phyloP scores from a whole-genome alignment of 1,140 invertebrate genomes.

The Sogatella furcifera region DNA sequence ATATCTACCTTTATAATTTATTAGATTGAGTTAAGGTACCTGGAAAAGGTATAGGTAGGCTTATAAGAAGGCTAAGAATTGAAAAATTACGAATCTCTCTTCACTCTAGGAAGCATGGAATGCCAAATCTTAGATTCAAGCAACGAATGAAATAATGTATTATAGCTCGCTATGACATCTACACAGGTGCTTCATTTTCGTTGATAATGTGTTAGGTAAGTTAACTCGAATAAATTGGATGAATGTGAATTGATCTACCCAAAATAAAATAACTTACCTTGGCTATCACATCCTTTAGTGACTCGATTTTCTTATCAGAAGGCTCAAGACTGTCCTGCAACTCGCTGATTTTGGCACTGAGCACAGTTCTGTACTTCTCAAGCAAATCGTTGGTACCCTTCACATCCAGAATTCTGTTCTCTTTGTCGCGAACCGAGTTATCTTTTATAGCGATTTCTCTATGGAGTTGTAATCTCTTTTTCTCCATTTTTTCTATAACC shows the following conservation, averaged over 20 bases:
- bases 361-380: constrained; percentile 82
- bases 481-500: constrained; percentile 56
- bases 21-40: no score
- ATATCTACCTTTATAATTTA: no score
- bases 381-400: constrained; percentile 77
- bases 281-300: constrained; percentile 65
- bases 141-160: no score
- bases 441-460: constrained; percentile 70
- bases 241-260: not conserved
- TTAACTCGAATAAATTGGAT: no score
- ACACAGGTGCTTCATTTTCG: no score
- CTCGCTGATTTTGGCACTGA: constrained; percentile 81
- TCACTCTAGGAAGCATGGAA: no score
- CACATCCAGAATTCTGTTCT: constrained; percentile 70
- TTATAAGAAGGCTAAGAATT: no score
- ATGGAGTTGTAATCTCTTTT: constrained; percentile 61
- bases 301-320: constrained; percentile 63
- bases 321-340: constrained; percentile 76
- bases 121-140: no score
- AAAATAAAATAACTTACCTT: constrained; percentile 37
- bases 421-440: constrained; percentile 69
- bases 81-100: no score
- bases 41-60: no score
- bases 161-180: no score
- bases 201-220: no score